These are phyloP conservation scores for Tenthredo livida DNA, from an alignment of 2,888 invertebrate species.

Conservation along the genomic window DNA sequence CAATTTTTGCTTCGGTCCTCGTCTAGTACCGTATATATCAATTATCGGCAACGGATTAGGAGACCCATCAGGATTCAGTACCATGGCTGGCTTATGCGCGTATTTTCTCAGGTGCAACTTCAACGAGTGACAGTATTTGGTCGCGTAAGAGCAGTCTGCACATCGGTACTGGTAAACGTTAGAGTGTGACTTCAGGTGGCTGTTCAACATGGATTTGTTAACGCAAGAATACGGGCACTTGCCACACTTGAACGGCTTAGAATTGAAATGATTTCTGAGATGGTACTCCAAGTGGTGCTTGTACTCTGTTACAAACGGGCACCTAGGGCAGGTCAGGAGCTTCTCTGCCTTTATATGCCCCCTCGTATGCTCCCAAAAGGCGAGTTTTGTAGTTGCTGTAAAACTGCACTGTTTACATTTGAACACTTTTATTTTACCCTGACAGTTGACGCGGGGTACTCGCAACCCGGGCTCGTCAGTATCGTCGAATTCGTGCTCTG, in stretches of 20 bases:
- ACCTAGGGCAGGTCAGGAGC: conserved; percentile 92
- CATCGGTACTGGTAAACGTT: conserved; percentile 96
- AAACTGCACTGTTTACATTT: conserved; percentile 96
- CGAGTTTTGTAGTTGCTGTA: conserved; percentile 91
- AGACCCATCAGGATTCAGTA: conserved; percentile 92
- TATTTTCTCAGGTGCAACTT: conserved; percentile 97
- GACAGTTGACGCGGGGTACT: conserved; percentile 85
- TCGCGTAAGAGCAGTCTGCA: conserved; percentile 95
- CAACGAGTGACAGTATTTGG: conserved; percentile 98
- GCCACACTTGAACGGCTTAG: conserved; percentile 96
- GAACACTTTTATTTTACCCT: conserved; percentile 92
- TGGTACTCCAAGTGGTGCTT: conserved; percentile 99
- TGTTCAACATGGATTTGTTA: conserved; percentile 99
- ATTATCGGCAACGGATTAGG: conserved; percentile 93
- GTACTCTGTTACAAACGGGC: conserved; percentile 98
- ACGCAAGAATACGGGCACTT: conserved; percentile 95
- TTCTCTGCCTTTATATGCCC: conserved; percentile 97
- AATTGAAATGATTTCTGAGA: conserved; percentile 95
- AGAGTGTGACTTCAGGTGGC: conserved; percentile 97
- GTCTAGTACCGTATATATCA: conserved; percentile 93
- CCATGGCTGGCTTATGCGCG: conserved; percentile 93
- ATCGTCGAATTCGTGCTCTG: conserved; percentile 72
- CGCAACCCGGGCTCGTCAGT: conserved; percentile 81
- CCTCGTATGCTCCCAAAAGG: conserved; percentile 95
- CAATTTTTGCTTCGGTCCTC: conserved; percentile 88